phyloP scores from a whole-genome alignment of 2,888 invertebrate genomes.

The Coremacera marginata region DNA sequence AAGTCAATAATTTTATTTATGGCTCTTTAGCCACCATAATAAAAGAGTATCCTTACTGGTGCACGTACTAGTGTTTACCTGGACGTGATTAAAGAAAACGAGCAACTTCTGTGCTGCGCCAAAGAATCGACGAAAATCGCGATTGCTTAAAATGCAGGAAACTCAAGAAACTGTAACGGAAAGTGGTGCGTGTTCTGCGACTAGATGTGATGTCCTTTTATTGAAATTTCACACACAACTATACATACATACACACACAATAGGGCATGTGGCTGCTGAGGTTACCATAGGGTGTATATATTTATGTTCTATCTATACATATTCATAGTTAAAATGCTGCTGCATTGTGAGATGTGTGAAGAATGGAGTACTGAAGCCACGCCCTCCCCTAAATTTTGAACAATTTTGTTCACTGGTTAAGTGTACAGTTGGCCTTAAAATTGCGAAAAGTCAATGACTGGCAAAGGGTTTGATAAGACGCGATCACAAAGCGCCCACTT shows the following conservation, averaged over 20 bases:
- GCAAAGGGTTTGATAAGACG: neutral
- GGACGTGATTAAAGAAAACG: too few relatives aligned
- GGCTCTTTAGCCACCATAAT: neutral
- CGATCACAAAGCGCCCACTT: neutral
- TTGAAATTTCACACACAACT: constrained; percentile 4
- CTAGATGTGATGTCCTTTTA: neutral
- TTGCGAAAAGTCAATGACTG: neutral
- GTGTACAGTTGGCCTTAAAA: constrained; percentile 15
- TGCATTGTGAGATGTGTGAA: neutral
- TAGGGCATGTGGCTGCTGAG: neutral
- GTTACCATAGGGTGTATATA: neutral
- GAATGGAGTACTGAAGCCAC: constrained; percentile 23
- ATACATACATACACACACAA: neutral
- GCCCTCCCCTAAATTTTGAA: constrained; percentile 13
- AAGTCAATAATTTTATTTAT: constrained; percentile 17
- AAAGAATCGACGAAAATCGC: neutral
- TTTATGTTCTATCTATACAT: neutral
- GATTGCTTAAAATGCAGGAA: neutral
- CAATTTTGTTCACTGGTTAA: neutral
- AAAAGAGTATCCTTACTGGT: neutral
- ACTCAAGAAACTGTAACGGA: neutral
- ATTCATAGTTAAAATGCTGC: neutral
- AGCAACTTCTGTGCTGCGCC: neutral
- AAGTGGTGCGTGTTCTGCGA: neutral
- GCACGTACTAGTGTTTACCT: neutral